Base-by-base conservation (phyloP, 2,888 invertebrate species). In the Coremacera marginata region DNA sequence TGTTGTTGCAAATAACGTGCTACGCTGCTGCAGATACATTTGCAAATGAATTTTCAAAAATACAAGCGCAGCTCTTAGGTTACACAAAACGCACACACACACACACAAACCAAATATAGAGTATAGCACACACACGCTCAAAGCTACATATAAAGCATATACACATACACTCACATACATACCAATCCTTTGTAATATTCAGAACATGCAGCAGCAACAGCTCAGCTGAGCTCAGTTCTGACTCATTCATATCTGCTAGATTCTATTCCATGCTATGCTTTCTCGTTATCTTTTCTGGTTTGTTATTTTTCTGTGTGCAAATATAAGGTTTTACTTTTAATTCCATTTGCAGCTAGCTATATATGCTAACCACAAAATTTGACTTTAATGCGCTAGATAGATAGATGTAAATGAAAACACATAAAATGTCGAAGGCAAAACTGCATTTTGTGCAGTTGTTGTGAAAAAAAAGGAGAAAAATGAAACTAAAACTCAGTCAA, bases 1-100 rank as follows among this genome's bases (percentile, higher is more conserved):
- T 44, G 62, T 75, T 75, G 62, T 31, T 71, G 71, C 37, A 11
- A 19, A 31, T 70, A 55, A 19, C 16, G 52, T 9, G 55, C 55
- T 55, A 9, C 19, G n/a, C 14, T 55, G 55, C 70, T 70, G 70
- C 75, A 60, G 67, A 68, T 68, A 60, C 68, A 75, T 60, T 75
- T 70, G 65, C 74, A 74, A 74, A 65, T 31, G n/a, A 70, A 55
- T 70, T 8, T 19, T 34, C n/a, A 11, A 34, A 62, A 63, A 16
- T 11, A 44, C 44, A 44, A 44, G 14, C 44, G 14, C 44, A 44
- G 11, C 44, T 44, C 44, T 44, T 44, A 14, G 11, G 44, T 44
- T 11, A 44, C 44, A 44, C 8, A 37, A 37, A 37, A 70, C 25
- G 31, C 52, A 49, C 14, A 70, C 27, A 22, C n/a, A n/a, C n/a